Conservation (phyloP, 2,797 vertebrate genomes). For the Selene dorsalis region DNA sequence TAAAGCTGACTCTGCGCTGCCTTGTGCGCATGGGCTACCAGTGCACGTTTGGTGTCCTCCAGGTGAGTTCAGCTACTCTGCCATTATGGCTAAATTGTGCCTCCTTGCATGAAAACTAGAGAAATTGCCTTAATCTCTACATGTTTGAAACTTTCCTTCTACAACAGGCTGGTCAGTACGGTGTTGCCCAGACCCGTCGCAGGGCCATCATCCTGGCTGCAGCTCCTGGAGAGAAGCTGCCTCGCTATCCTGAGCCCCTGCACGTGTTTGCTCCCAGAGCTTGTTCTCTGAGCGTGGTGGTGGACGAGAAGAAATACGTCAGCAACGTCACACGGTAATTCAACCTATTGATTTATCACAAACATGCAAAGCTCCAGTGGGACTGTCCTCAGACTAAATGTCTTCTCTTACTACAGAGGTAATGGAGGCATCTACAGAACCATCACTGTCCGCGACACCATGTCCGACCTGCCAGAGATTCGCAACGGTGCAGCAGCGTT, state of each 20-base stretch:
- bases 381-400: not conserved
- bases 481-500: conserved; percentile 90
- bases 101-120: too few species aligned
- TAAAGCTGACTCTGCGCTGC: conserved; percentile 95
- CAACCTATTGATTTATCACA: not conserved
- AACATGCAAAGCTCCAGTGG: not conserved
- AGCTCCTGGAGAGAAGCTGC: conserved; percentile 94
- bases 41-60: conserved; percentile 96
- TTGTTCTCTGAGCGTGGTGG: conserved; percentile 93
- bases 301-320: conserved; percentile 95
- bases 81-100: not conserved
- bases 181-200: conserved; percentile 94
- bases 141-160: not conserved
- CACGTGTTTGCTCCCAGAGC: conserved; percentile 96
- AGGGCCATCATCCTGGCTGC: conserved; percentile 95
- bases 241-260: conserved; percentile 93
- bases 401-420: conserved; percentile 78
- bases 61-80: conserved; percentile 80
- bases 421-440: conserved; percentile 94
- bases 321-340: conserved; percentile 95
- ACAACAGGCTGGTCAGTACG: conserved; percentile 94
- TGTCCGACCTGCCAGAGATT: conserved; percentile 97
- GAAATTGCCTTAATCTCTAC: too few species aligned
- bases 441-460: conserved; percentile 95
- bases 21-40: conserved; percentile 98